Evolutionary conservation across 1,140 invertebrate species (phyloP), one percentile per base, ranked within the genome.

Genomic region (Pectinophora gossypiella): DNA sequence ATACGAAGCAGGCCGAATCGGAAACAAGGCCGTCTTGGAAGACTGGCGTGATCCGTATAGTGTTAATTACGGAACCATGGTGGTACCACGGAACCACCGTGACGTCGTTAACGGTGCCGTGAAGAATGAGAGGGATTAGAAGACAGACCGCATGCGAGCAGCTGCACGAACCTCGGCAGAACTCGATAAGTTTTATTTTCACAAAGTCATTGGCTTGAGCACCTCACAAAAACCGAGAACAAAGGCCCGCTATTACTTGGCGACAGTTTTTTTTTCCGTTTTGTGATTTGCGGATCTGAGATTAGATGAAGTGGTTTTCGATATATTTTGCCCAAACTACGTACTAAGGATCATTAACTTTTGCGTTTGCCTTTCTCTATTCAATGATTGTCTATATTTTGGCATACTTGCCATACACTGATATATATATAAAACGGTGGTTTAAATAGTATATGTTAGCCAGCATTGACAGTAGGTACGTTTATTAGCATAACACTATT

Each of bases 11-110:
- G 63, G 50, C 63, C 75, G 67, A 78, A 85, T 83, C 64, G 66
- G 51, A 85, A 85, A 82, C 77, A 77, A 79, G 75, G 75, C 69
- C 75, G 71, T 66, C 54, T 61, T 76, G 68, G 60, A 56, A 70
- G 56, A 68, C 49, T 72, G 73, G 64, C 66, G 68, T 73, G 71
- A 56, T 71, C 59, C 57, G 73, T 66, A 71, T 76, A 69, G 68
- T 68, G 51, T 77, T 79, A 81, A 81, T 77, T 79, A 75, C 62
- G 64, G 69, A 72, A 72, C 63, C 62, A 57, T 71, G 66, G 64
- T 64, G 48, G 57, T 59, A 56, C 56, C 56, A 70, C 64, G 65
- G 61, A 65, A 66, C 54, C 60, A 63, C 59, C 48, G 59, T 55
- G 62, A 44, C 60, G 61, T 64, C 59, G 60, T 72, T 72, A 75